Conservation (phyloP, 2,888 invertebrate genomes). For the Drosophila anceps region DNA sequence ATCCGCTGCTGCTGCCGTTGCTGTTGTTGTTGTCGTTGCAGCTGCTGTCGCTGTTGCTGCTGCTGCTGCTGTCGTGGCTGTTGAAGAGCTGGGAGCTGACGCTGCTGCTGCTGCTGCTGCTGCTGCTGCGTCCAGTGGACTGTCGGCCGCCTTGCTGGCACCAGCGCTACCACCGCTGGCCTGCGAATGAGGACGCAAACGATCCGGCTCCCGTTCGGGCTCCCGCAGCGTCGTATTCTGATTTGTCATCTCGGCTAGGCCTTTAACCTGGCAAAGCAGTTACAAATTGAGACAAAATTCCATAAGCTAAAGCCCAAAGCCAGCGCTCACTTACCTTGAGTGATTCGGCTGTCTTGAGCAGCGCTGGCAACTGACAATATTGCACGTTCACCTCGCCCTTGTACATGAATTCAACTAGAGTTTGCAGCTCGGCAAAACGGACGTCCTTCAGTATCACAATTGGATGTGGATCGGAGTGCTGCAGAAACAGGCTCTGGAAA, state of each 20-base stretch:
- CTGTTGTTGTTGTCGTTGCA: slow-evolving; percentile 66
- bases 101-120: slow-evolving; percentile 78
- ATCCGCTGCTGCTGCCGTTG: slow-evolving; percentile 42
- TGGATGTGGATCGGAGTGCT: slow-evolving; percentile 96
- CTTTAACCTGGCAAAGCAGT: slow-evolving; percentile 88
- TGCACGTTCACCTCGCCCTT: slow-evolving; percentile 98
- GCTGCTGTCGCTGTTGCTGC: slow-evolving; percentile 67
- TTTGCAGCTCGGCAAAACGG: slow-evolving; percentile 94
- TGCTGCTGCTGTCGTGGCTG: slow-evolving; percentile 38
- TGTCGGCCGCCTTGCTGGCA: slow-evolving; percentile 67
- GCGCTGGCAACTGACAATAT: slow-evolving; percentile 95
- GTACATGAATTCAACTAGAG: slow-evolving; percentile 98
- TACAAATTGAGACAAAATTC: no score
- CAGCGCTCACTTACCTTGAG: slow-evolving; percentile 89
- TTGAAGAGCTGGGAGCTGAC: slow-evolving; percentile 51
- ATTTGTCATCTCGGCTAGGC: slow-evolving; percentile 96
- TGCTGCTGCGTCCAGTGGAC: slow-evolving; percentile 81
- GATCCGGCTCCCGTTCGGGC: slow-evolving; percentile 86
- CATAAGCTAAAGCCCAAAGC: no score
- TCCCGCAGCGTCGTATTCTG: slow-evolving; percentile 88
- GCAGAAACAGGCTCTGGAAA: slow-evolving; percentile 96
- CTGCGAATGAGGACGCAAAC: slow-evolving; percentile 85
- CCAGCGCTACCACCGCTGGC: slow-evolving; percentile 64
- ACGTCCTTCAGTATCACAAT: slow-evolving; percentile 98
- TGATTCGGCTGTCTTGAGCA: slow-evolving; percentile 96